Percentiles rank a stretch among this genome's conserved stretches.
Evolutionary conservation across 2,113 vertebrate species (phyloP).

Genomic region (Percina caprodes): DNA sequence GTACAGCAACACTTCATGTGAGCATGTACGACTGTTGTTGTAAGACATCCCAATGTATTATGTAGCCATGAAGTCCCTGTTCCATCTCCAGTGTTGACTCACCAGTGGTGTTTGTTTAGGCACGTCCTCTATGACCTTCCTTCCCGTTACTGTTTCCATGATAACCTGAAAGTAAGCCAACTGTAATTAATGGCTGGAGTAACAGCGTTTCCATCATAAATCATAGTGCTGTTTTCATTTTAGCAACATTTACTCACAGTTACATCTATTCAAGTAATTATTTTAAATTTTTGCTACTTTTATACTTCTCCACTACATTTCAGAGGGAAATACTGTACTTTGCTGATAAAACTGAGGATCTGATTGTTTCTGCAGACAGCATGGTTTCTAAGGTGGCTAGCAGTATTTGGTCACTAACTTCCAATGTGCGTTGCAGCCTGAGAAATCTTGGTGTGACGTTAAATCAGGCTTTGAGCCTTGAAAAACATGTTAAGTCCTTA

Average conservation of each 20-base stretch:
- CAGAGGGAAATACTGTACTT: too few species aligned
- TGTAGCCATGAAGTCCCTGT: too few species aligned
- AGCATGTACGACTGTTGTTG: neutral
- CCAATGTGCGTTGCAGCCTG: too few species aligned
- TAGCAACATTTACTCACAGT: neutral
- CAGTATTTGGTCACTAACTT: too few species aligned
- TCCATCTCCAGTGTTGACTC: conserved; percentile 37
- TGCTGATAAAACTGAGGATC: too few species aligned
- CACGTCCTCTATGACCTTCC: conserved; percentile 72
- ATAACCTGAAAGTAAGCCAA: conserved; percentile 72
- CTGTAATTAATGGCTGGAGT: neutral
- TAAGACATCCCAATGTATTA: neutral
- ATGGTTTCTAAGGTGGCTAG: too few species aligned
- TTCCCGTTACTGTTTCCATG: conserved; percentile 83
- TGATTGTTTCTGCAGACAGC: too few species aligned
- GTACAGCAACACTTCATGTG: neutral
- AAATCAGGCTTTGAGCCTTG: too few species aligned
- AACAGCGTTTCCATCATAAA: neutral
- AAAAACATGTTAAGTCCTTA: too few species aligned
- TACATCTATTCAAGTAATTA: neutral
- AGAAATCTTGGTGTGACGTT: too few species aligned
- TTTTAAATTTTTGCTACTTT: too few species aligned
- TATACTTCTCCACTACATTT: too few species aligned
- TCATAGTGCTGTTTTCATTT: neutral
- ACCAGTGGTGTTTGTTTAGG: conserved; percentile 78